These are phyloP conservation scores for Ailurus styani DNA, from an alignment of 2,113 vertebrate genomes.

Conservation along the genomic window DNA sequence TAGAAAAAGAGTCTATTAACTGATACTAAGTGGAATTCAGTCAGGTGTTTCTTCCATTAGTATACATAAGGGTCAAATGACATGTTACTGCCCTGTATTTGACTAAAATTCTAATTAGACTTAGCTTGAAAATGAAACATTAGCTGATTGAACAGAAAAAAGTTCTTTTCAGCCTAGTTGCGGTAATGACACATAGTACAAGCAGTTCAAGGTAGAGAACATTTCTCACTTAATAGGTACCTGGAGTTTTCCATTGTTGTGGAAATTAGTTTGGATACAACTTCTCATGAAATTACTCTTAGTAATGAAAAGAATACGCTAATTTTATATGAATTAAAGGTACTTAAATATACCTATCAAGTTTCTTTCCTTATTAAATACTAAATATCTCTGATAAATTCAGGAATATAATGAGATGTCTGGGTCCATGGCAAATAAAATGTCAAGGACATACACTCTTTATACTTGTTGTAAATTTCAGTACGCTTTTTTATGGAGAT, in stretches of 20 bases:
- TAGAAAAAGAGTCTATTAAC: neutral
- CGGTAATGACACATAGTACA: neutral
- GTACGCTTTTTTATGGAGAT: neutral
- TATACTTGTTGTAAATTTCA: neutral
- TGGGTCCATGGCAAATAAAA: neutral
- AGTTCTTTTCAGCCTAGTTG: neutral
- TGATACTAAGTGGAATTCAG: constrained; percentile 15
- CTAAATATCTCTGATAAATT: neutral
- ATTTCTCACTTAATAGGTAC: constrained; percentile 22
- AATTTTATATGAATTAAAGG: constrained; percentile 41
- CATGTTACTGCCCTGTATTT: neutral
- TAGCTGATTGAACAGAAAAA: neutral
- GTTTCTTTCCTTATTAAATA: constrained; percentile 40
- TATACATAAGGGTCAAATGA: constrained; percentile 18
- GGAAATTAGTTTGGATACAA: constrained; percentile 15
- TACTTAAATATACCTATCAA: neutral
- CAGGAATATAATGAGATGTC: neutral
- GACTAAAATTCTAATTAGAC: constrained; percentile 37
- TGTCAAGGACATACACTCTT: neutral
- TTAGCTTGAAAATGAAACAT: constrained; percentile 34
- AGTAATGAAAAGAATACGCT: constrained; percentile 15
- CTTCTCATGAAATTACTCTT: constrained; percentile 32
- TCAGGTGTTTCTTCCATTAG: neutral
- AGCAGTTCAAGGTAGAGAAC: neutral
- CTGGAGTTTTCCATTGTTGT: neutral